Conservation (phyloP, 2,113 vertebrate genomes). For the Crocuta crocuta region DNA sequence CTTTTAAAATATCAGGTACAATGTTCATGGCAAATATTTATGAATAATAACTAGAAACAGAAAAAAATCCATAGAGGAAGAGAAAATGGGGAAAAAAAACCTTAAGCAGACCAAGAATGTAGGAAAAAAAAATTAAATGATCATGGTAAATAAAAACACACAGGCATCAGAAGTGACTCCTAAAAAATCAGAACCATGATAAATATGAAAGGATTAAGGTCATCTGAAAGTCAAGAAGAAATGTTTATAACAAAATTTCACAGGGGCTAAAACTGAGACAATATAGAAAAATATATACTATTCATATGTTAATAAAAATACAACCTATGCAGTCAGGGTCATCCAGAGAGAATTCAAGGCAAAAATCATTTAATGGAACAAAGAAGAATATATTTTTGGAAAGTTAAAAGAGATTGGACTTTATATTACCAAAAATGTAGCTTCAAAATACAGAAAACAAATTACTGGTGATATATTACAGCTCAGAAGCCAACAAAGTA, state of each 20-base stretch:
- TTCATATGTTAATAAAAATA: background rate
- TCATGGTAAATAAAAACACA: background rate
- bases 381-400: background rate
- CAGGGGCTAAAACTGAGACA: background rate
- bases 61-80: background rate
- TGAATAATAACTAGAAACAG: background rate
- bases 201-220: background rate
- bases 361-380: background rate
- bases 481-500: background rate
- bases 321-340: fast-evolving
- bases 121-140: background rate
- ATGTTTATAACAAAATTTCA: background rate
- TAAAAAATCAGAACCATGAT: background rate
- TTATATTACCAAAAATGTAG: background rate
- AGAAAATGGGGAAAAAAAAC: background rate
- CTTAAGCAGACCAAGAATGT: background rate
- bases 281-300: background rate
- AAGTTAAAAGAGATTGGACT: background rate
- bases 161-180: background rate
- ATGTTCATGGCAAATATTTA: background rate
- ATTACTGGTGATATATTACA: background rate
- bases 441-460: background rate
- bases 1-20: background rate
- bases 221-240: background rate
- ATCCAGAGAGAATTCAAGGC: background rate